Evolutionary conservation across 35 echinoderm and acorn worm species (phyloP).

Genomic region (Anneissia japonica): DNA sequence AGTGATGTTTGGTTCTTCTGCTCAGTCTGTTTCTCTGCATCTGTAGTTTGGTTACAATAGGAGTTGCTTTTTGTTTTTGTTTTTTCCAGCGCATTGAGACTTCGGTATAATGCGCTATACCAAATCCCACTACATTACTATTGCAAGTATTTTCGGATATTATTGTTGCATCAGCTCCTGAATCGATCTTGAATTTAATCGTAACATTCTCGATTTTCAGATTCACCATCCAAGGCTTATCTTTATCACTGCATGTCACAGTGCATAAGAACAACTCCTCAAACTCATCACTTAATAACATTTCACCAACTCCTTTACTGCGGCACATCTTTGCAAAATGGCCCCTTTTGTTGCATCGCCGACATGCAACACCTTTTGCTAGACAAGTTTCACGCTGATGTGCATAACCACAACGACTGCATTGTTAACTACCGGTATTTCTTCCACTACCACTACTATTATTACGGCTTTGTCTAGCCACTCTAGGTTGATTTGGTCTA

Average conservation of each 20-base stretch:
- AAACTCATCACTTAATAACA: background rate
- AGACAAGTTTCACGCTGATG: background rate
- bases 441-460: background rate
- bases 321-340: background rate
- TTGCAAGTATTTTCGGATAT: background rate
- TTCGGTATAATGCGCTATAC: no score
- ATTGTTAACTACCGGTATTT: background rate
- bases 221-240: background rate
- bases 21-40: no score
- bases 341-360: background rate
- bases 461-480: background rate
- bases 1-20: no score
- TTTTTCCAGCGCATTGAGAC: no score
- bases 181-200: background rate
- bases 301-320: background rate
- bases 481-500: background rate
- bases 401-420: background rate
- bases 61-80: no score
- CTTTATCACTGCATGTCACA: background rate
- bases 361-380: background rate
- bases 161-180: background rate
- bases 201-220: background rate
- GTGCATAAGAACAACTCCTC: background rate
- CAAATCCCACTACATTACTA: no score
- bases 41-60: no score